phyloP scores from a whole-genome alignment of 2,888 invertebrate species.

The Crocallis elinguaria region DNA sequence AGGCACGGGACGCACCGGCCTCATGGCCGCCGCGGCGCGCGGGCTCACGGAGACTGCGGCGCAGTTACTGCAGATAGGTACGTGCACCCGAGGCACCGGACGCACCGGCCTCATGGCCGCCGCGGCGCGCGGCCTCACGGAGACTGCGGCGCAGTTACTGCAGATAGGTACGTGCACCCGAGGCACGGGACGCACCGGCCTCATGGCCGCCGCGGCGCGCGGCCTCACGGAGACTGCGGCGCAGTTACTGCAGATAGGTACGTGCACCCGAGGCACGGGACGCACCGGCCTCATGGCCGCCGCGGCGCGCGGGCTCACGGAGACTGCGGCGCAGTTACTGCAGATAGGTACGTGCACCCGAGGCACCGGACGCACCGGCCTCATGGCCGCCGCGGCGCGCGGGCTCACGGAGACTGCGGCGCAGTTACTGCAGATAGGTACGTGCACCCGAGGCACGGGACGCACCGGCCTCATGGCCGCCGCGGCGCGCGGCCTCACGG shows the following conservation, averaged over 20 bases:
- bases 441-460: too few relatives aligned
- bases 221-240: conserved; percentile 88
- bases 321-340: too few relatives aligned
- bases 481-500: too few relatives aligned
- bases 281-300: too few relatives aligned
- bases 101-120: conserved; percentile 92
- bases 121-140: conserved; percentile 88
- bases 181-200: conserved; percentile 86
- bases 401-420: too few relatives aligned
- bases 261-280: not conserved
- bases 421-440: too few relatives aligned
- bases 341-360: not conserved
- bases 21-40: conserved; percentile 91
- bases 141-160: conserved; percentile 87
- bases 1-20: conserved; percentile 86
- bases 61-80: conserved; percentile 73
- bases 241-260: conserved; percentile 73
- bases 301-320: too few relatives aligned
- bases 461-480: too few relatives aligned
- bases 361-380: too few relatives aligned
- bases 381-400: too few relatives aligned
- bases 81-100: conserved; percentile 72
- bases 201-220: conserved; percentile 91
- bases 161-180: conserved; percentile 45
- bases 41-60: conserved; percentile 88